phyloP scores from a whole-genome alignment of 2,888 invertebrate species.

The Acrobasis suavella region DNA sequence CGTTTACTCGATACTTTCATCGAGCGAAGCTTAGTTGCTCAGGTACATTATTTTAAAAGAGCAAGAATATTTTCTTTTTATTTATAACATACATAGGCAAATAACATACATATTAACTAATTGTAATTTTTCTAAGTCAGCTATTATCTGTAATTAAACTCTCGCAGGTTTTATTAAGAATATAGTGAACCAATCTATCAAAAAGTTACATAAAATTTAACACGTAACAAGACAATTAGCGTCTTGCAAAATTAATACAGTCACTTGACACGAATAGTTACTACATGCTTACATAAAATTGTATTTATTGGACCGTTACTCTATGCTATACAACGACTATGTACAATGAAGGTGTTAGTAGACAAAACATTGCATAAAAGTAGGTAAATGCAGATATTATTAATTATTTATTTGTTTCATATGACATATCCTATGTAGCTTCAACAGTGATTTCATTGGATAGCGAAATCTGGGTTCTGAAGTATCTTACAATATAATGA shows the following conservation, averaged over 20 bases:
- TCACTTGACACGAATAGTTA: slow-evolving; percentile 53
- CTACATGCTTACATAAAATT: slow-evolving; percentile 53
- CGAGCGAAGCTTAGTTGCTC: too few species aligned
- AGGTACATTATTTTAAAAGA: too few species aligned
- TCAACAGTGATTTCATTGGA: too few species aligned
- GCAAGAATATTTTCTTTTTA: too few species aligned
- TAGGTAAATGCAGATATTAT: neutral
- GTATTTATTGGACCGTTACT: slow-evolving; percentile 28
- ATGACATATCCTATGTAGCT: too few species aligned
- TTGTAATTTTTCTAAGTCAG: too few species aligned
- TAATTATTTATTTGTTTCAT: too few species aligned
- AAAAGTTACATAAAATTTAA: slow-evolving; percentile 42
- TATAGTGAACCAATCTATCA: slow-evolving; percentile 7
- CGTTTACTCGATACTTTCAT: too few species aligned
- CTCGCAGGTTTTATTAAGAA: neutral
- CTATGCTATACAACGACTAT: neutral
- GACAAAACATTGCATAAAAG: neutral
- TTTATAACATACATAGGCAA: too few species aligned
- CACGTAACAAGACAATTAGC: slow-evolving; percentile 49
- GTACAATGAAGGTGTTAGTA: neutral
- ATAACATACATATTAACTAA: too few species aligned
- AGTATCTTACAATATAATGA: too few species aligned
- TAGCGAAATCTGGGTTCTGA: too few species aligned
- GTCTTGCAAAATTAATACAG: slow-evolving; percentile 53
- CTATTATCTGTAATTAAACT: neutral